Evolutionary conservation across 2,797 vertebrate species (phyloP).

Genomic region (Alca torda): DNA sequence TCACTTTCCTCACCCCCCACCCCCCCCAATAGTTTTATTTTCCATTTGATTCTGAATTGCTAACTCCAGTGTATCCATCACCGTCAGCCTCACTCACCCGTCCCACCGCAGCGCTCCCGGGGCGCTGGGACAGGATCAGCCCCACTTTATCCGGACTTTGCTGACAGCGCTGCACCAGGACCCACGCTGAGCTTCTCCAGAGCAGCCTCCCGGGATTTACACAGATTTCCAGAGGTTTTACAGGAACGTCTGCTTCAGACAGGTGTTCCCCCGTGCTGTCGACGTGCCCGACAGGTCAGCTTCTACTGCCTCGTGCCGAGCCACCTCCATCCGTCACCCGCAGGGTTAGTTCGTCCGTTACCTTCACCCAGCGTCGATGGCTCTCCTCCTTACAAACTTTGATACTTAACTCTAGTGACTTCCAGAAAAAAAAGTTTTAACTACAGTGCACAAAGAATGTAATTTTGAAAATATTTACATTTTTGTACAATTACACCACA

Average conservation of each 20-base stretch:
- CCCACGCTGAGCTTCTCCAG: not conserved
- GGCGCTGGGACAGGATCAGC: not conserved
- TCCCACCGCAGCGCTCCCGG: not conserved
- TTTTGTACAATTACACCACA: constrained; percentile 67
- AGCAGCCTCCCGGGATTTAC: not conserved
- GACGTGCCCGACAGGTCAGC: not conserved
- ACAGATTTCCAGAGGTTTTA: not conserved
- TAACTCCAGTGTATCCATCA: not conserved
- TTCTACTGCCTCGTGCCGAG: not conserved
- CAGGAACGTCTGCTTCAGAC: not conserved
- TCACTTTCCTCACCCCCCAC: not conserved
- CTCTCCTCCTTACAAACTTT: not conserved
- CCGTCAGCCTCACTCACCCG: not conserved
- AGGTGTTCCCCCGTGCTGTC: not conserved
- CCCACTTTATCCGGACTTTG: not conserved
- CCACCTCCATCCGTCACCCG: not conserved
- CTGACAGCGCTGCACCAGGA: not conserved
- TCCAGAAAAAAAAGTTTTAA: constrained; percentile 40
- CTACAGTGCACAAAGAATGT: constrained; percentile 68
- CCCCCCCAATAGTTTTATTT: not conserved
- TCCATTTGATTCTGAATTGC: not conserved
- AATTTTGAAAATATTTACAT: constrained; percentile 67
- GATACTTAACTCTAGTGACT: constrained; percentile 11
- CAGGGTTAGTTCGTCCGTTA: not conserved
- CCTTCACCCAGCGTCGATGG: not conserved